Base-by-base conservation (phyloP, 2,113 vertebrate species). In the Rallus limicola region DNA sequence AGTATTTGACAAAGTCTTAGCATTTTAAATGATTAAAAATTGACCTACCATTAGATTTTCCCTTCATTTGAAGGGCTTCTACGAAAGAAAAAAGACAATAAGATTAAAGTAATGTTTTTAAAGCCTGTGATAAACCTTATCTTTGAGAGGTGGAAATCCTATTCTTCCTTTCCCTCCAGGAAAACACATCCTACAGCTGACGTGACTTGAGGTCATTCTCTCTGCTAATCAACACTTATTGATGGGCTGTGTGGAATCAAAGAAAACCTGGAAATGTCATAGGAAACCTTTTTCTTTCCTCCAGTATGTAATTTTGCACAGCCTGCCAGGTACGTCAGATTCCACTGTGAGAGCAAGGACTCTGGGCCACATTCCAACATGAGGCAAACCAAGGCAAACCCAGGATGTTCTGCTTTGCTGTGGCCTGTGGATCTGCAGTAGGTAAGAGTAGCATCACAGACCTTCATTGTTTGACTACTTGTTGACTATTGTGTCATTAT, bases 181-280 rank as follows among this genome's bases (percentile, higher is more conserved):
- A 96, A 95, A 95, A 92, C 80, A 95, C 82, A 95, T 92, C 82
- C 68, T 78, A 60, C 50, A 82, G 70, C 86, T 96, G 96, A 97
- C 68, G 91, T 92, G 46, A 48, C 53, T 89, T 78, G 84, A 95
- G 89, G 87, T 96, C 91, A 95, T 64, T 77, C 63, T 75, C 91
- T 29, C 56, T 75, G 79, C 56, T 95, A 96, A 94, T 96, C 96
- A 94, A 53, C 95, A 88, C 68, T 86, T 92, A 95, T 65, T 93
- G 90, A 94, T 75, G 94, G 93, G 65, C 88, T 85, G 25, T 52
- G 95, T 84, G 83, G 77, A 90, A 92, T 86, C 84, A 88, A 95
- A 97, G 90, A 97, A 97, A 97, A 81, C 89, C 95, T 95, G 96
- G 97, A 97, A 97, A 97, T 97, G 20, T 95, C 94, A 86, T 94